A percentile compares a stretch with the other conserved stretches of the same genome.
Conservation (phyloP, 2,113 vertebrate genomes). For the Trichomycterus rosablanca region DNA sequence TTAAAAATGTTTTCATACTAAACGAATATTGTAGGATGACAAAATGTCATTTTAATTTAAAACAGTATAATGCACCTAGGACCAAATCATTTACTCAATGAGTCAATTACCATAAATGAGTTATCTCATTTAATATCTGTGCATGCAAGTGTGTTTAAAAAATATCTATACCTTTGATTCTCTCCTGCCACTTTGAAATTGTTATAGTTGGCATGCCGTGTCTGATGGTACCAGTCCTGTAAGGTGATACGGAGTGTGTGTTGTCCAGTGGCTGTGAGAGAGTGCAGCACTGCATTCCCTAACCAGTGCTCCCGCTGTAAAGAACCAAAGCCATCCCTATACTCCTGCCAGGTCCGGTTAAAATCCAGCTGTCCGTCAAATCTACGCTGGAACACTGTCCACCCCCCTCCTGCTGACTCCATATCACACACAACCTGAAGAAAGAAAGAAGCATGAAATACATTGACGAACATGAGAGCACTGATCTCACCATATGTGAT, state of each 20-base stretch:
- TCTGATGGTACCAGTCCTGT: slow-evolving; percentile 74
- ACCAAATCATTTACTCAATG: too few species aligned
- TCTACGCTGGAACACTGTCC: slow-evolving; percentile 73
- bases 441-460: slow-evolving; percentile 25
- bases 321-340: slow-evolving; percentile 71
- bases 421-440: slow-evolving; percentile 74
- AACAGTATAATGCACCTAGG: too few species aligned
- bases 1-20: too few species aligned
- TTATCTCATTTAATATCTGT: too few species aligned
- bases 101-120: too few species aligned
- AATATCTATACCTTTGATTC: slow-evolving; percentile 61
- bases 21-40: too few species aligned
- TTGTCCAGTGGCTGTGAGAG: slow-evolving; percentile 62
- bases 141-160: neutral
- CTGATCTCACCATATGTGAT: too few species aligned
- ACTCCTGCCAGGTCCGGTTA: slow-evolving; percentile 74
- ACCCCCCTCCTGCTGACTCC: slow-evolving; percentile 69
- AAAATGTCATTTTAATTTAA: too few species aligned
- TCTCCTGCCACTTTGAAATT: slow-evolving; percentile 72
- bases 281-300: slow-evolving; percentile 63
- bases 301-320: slow-evolving; percentile 72
- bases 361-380: slow-evolving; percentile 70
- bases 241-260: slow-evolving; percentile 67
- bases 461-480: too few species aligned
- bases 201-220: slow-evolving; percentile 66